A percentile compares a stretch with the other conserved stretches of the same genome.
These are phyloP conservation scores for Malthinus flaveolus DNA, from an alignment of 2,888 invertebrate species.

Conservation along the genomic window DNA sequence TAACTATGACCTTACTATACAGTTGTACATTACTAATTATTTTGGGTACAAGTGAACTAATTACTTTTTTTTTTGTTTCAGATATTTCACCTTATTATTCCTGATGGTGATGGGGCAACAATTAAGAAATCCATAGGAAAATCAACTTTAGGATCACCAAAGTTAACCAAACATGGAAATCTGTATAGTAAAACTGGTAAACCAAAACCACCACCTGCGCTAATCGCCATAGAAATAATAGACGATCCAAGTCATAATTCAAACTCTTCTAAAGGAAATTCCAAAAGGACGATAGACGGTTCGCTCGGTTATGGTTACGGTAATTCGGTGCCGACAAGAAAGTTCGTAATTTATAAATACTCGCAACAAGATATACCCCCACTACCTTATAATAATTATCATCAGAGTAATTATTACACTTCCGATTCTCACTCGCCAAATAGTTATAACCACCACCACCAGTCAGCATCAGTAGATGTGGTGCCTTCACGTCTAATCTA, in stretches of 20 bases:
- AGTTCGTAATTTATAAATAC: constrained; percentile 70
- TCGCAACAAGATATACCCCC: constrained; percentile 68
- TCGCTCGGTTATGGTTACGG: constrained; percentile 71
- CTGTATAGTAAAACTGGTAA: background rate
- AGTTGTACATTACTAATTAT: background rate
- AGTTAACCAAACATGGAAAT: constrained; percentile 1
- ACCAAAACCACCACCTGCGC: constrained; percentile 55
- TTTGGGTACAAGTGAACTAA: background rate
- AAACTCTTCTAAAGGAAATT: constrained; percentile 49
- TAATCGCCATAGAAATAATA: constrained; percentile 65
- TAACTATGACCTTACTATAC: background rate
- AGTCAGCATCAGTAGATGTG: background rate
- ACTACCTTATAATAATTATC: constrained; percentile 12
- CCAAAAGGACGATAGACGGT: constrained; percentile 73
- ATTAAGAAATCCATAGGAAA: constrained; percentile 20
- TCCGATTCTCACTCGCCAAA: constrained; percentile 39
- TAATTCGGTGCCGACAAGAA: constrained; percentile 56
- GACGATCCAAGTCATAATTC: constrained; percentile 60
- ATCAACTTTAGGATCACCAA: constrained; percentile 1
- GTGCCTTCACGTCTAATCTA: background rate
- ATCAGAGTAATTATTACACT: background rate
- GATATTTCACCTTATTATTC: constrained; percentile 3
- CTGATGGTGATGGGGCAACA: constrained; percentile 12
- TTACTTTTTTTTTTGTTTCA: constrained; percentile 9
- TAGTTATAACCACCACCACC: constrained; percentile 20